Percentiles rank a stretch among this genome's conserved stretches.
Conservation (phyloP, 2,888 invertebrate species). For the Gymnoscelis rufifasciata region DNA sequence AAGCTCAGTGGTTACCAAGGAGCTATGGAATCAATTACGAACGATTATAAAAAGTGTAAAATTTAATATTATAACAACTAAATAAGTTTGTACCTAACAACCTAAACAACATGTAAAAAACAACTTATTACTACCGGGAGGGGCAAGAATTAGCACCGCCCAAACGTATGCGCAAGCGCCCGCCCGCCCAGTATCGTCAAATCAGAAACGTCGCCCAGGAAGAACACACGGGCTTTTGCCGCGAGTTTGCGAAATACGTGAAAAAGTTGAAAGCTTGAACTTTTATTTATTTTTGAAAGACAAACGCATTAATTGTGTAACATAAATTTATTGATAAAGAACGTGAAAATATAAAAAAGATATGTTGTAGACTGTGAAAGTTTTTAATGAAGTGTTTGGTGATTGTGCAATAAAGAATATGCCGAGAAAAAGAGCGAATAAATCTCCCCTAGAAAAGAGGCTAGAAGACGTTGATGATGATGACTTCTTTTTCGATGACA, state of each 20-base stretch:
- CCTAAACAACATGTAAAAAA: background rate
- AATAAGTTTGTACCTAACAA: background rate
- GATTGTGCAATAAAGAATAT: conserved; percentile 46
- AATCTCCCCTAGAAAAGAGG: conserved; percentile 56
- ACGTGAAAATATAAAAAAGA: too few species aligned
- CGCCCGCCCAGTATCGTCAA: conserved; percentile 64
- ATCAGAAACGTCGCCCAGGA: conserved; percentile 51
- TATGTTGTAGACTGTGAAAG: background rate
- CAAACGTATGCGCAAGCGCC: conserved; percentile 41
- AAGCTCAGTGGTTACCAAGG: too few species aligned
- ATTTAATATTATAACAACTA: background rate
- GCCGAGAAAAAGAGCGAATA: conserved; percentile 64
- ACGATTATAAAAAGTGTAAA: too few species aligned
- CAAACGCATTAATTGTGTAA: too few species aligned
- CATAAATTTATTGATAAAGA: too few species aligned
- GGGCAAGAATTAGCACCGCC: conserved; percentile 65
- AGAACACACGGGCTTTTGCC: conserved; percentile 36
- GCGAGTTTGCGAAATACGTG: conserved; percentile 3
- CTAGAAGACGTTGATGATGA: conserved; percentile 63
- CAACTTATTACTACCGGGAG: conserved; percentile 44
- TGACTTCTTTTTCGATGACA: conserved; percentile 70
- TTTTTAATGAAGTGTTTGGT: conserved; percentile 29
- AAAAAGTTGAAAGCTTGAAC: conserved; percentile 9
- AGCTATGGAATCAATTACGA: too few species aligned
- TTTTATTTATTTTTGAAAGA: too few species aligned